phyloP scores from a whole-genome alignment of 1,140 invertebrate species.

The Solenopsis invicta region DNA sequence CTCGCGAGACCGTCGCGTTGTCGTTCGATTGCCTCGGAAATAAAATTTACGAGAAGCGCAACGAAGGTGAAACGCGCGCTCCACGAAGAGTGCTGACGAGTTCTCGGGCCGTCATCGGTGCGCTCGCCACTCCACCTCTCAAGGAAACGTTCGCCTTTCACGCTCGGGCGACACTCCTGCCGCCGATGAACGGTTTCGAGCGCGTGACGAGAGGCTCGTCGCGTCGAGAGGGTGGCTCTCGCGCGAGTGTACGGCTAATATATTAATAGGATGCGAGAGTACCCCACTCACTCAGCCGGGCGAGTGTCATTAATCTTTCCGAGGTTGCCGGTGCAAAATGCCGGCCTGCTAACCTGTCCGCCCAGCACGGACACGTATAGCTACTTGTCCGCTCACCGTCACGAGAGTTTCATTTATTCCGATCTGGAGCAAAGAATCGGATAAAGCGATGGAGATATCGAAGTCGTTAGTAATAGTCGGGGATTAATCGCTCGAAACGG shows the following conservation, averaged over 20 bases:
- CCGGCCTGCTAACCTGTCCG: slow-evolving; percentile 35
- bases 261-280: slow-evolving; percentile 78
- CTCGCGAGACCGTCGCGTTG: slow-evolving; percentile 18
- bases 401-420: slow-evolving; percentile 37
- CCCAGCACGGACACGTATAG: slow-evolving; percentile 25
- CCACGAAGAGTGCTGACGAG: neutral
- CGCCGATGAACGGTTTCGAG: slow-evolving; percentile 67
- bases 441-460: neutral
- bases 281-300: slow-evolving; percentile 63
- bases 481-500: slow-evolving; percentile 38
- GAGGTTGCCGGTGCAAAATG: slow-evolving; percentile 61
- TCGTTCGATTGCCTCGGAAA: slow-evolving; percentile 48
- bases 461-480: neutral
- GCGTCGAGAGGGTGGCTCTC: slow-evolving; percentile 14
- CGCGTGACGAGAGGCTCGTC: slow-evolving; percentile 26
- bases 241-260: slow-evolving; percentile 68
- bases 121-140: slow-evolving; percentile 16
- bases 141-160: slow-evolving; percentile 34
- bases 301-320: slow-evolving; percentile 78
- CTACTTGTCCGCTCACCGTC: slow-evolving; percentile 7
- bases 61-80: slow-evolving; percentile 4
- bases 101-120: slow-evolving; percentile 3
- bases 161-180: slow-evolving; percentile 35
- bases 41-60: slow-evolving; percentile 61
- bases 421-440: slow-evolving; percentile 19